Conservation (phyloP, 2,113 vertebrate genomes). For the Meriones unguiculatus region DNA sequence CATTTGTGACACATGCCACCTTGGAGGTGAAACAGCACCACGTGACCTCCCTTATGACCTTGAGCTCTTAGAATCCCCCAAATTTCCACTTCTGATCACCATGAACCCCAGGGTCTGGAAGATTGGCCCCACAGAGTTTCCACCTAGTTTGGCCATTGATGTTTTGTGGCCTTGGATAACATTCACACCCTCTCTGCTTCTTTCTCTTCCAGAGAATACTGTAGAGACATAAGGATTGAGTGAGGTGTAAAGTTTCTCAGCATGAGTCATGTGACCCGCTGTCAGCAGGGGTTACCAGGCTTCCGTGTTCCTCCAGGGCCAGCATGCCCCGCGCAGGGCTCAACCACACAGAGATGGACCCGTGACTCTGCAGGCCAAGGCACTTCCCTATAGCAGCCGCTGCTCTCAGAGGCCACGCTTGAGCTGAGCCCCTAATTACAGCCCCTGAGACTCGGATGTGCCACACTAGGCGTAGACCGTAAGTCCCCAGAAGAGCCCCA, state of each 20-base stretch:
- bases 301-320: not conserved
- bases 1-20: too few relatives aligned
- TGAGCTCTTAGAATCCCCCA: not conserved
- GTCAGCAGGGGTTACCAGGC: not conserved
- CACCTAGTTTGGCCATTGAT: not conserved
- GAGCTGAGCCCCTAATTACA: too few relatives aligned
- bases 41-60: not conserved
- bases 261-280: not conserved
- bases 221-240: accelerated
- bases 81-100: not conserved
- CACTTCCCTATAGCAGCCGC: accelerated
- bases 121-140: not conserved
- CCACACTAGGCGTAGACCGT: not conserved
- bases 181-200: not conserved
- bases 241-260: not conserved
- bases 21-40: accelerated
- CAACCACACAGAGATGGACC: not conserved
- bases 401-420: accelerated
- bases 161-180: not conserved
- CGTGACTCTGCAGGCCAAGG: not conserved
- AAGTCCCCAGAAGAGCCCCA: not conserved
- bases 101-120: not conserved
- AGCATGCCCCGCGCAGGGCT: not conserved
- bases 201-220: not conserved
- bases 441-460: too few relatives aligned